These are phyloP conservation scores for Gastrophysa polygoni DNA, from an alignment of 2,888 invertebrate species.

Conservation along the genomic window DNA sequence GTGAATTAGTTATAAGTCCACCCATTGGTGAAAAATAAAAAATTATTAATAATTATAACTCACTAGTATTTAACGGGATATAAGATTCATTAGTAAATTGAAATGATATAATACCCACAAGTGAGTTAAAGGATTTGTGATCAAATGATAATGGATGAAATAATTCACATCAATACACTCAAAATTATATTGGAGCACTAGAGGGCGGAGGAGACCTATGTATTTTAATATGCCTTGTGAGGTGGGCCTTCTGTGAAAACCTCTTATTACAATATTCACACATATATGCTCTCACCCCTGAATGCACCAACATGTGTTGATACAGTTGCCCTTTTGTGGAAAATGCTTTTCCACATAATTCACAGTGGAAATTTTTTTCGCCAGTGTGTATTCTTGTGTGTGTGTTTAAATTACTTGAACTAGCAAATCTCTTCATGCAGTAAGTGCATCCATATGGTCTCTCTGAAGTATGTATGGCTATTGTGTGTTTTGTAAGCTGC, in stretches of 20 bases:
- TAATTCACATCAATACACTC: background rate
- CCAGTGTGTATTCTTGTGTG: slow-evolving; percentile 58
- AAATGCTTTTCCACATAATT: slow-evolving; percentile 57
- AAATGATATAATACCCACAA: too few species aligned
- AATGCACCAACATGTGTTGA: slow-evolving; percentile 57
- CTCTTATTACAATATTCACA: slow-evolving; percentile 57
- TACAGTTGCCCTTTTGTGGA: slow-evolving; percentile 57
- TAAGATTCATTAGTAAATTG: too few species aligned
- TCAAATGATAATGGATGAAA: too few species aligned
- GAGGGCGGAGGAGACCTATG: slow-evolving; percentile 42
- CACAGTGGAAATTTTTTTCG: slow-evolving; percentile 58
- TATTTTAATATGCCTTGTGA: slow-evolving; percentile 55
- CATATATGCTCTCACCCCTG: slow-evolving; percentile 56
- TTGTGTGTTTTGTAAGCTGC: slow-evolving; percentile 58
- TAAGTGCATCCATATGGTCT: slow-evolving; percentile 57
- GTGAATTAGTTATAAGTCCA: too few species aligned
- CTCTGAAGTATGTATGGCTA: slow-evolving; percentile 57
- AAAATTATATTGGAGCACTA: background rate
- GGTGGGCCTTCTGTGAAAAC: slow-evolving; percentile 58
- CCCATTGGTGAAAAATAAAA: too few species aligned
- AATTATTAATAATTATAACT: too few species aligned
- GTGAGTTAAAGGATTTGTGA: too few species aligned
- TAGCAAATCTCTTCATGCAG: slow-evolving; percentile 56
- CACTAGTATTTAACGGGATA: too few species aligned
- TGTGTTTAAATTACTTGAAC: slow-evolving; percentile 57